Base-by-base conservation (phyloP, 1,140 invertebrate genomes). In the Pollicipes pollicipes region DNA sequence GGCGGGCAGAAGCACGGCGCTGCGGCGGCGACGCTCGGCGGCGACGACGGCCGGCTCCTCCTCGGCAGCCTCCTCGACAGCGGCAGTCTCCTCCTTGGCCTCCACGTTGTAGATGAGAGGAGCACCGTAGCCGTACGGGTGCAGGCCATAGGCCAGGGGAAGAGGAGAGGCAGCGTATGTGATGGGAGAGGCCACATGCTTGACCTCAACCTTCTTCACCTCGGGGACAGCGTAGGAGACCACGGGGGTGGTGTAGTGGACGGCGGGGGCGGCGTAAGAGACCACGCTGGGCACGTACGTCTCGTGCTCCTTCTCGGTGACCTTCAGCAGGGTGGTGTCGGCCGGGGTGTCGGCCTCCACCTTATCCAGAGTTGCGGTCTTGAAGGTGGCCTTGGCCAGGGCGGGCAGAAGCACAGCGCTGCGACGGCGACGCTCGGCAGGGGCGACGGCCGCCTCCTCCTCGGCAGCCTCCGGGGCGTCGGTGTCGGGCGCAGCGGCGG, bases 401-500 rank as follows among this genome's bases (percentile, higher is more conserved):
- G 64, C 64, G n/a, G 64, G 64, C 64, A 66, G 64, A 6, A 21
- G 64, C 64, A 66, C n/a, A n/a, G 69, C 30, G 69, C 30, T 70
- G 31, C 30, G 64, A 58, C 32, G 27, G n/a, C 68, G 32, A 10
- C 1, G 68, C 30, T 70, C 45, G 69, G 69, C 69, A 8, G 28
- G 26, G 28, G 35, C 45, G 45, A 21, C 30, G 58, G 10, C 66
- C 31, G 58, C 35, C n/a, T 71, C 27, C 16, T 8, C 28, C 64
- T 66, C 27, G 27, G 28, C 27, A n/a, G n/a, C n/a, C n/a, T n/a
- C n/a, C n/a, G n/a, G n/a, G n/a, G n/a, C n/a, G n/a, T n/a, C n/a
- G n/a, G n/a, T n/a, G n/a, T n/a, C 37, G 37, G 37, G 10, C 37
- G 37, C 73, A 69, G 69, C 69, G n/a, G n/a, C n/a, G n/a, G n/a